Conservation (phyloP, 2,888 invertebrate genomes). For the Rotaria magnacalcarata region DNA sequence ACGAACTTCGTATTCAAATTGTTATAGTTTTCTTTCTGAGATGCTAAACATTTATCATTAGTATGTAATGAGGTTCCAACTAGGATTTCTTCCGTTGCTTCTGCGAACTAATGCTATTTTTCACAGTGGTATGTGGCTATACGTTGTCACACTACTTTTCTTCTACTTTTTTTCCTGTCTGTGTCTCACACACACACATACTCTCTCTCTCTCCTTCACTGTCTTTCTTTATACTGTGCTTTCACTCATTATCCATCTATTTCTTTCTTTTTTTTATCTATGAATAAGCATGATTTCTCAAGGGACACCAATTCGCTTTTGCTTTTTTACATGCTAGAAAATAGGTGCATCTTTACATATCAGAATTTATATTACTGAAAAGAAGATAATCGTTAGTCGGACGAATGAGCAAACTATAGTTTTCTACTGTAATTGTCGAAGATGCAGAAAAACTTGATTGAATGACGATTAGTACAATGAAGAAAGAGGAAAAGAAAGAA, state of each 20-base stretch:
- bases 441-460: neutral
- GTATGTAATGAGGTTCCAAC: constrained; percentile 10
- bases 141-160: neutral
- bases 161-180: neutral
- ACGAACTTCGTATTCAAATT: no score
- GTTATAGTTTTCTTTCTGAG: neutral
- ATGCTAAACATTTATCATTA: neutral
- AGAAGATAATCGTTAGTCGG: neutral
- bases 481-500: neutral
- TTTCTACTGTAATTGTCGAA: neutral
- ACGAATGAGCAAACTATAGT: neutral
- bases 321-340: neutral
- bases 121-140: neutral
- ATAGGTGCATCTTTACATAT: neutral
- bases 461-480: neutral
- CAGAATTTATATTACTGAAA: neutral
- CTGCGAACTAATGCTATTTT: neutral
- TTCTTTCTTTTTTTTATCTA: neutral
- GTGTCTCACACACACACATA: neutral
- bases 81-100: neutral
- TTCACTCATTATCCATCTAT: constrained; percentile 11
- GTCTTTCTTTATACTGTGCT: neutral
- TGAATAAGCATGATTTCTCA: constrained; percentile 2
- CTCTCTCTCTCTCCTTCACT: neutral
- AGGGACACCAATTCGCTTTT: neutral